Evolutionary conservation across 2,888 invertebrate species (phyloP).

Genomic region (Aphidius colemani): DNA sequence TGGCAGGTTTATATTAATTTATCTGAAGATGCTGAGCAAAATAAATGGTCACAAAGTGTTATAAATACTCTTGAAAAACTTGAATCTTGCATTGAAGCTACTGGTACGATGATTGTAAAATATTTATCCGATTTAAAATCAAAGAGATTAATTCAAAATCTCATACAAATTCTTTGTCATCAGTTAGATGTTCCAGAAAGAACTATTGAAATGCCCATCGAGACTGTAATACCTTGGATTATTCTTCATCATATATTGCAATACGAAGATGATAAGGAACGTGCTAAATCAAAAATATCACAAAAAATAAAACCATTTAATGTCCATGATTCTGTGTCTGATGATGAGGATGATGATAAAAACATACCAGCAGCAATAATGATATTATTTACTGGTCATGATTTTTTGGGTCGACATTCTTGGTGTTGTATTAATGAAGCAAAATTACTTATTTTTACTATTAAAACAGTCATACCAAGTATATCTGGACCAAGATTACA

Average conservation of each 20-base stretch:
- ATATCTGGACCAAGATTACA: slow-evolving; percentile 70
- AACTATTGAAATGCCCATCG: slow-evolving; percentile 69
- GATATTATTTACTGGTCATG: slow-evolving; percentile 81
- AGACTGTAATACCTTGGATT: slow-evolving; percentile 80
- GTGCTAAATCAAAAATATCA: slow-evolving; percentile 59
- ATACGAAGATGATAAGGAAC: slow-evolving; percentile 72
- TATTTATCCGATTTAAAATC: slow-evolving; percentile 66
- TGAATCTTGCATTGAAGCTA: slow-evolving; percentile 63
- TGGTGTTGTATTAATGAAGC: slow-evolving; percentile 83
- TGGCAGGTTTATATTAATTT: slow-evolving; percentile 67
- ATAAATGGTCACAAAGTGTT: slow-evolving; percentile 62
- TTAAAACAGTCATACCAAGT: slow-evolving; percentile 75
- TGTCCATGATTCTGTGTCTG: slow-evolving; percentile 38
- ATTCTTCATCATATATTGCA: slow-evolving; percentile 79
- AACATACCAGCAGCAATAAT: slow-evolving; percentile 75
- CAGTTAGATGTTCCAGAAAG: slow-evolving; percentile 75
- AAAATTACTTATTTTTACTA: slow-evolving; percentile 76
- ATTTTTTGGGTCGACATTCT: slow-evolving; percentile 77
- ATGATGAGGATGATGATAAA: slow-evolving; percentile 63
- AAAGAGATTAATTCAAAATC: slow-evolving; percentile 73
- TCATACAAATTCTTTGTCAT: slow-evolving; percentile 76
- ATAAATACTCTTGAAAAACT: slow-evolving; percentile 60
- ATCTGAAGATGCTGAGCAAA: slow-evolving; percentile 56
- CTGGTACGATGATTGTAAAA: slow-evolving; percentile 62
- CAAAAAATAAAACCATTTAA: slow-evolving; percentile 41